A percentile compares a stretch with the other conserved stretches of the same genome.
phyloP scores from a whole-genome alignment of 2,113 vertebrate genomes.

The Rhinichthys klamathensis region DNA sequence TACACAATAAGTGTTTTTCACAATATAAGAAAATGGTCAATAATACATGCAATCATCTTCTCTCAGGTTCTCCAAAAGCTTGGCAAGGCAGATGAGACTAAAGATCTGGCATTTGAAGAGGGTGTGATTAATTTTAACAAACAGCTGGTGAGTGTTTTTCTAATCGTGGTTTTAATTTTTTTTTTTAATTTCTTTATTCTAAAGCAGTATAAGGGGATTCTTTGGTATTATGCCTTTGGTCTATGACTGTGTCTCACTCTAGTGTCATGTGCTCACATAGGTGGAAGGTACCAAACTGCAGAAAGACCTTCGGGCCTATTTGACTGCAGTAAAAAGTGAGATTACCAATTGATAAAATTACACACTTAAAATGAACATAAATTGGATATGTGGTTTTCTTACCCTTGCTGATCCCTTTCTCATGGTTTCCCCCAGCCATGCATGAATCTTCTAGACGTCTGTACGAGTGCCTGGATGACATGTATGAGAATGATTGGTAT shows the following conservation, averaged over 20 bases:
- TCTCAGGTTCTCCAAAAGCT: slow-evolving; percentile 95
- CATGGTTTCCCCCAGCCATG: slow-evolving; percentile 84
- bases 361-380: not conserved
- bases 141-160: slow-evolving; percentile 85
- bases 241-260: not conserved
- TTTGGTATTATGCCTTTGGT: not conserved
- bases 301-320: slow-evolving; percentile 92
- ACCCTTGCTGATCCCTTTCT: not conserved
- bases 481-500: slow-evolving; percentile 94
- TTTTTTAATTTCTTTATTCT: not conserved
- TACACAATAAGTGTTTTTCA: not conserved
- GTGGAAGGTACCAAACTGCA: slow-evolving; percentile 91
- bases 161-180: not conserved
- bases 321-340: slow-evolving; percentile 92
- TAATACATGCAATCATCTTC: slow-evolving; percentile 13
- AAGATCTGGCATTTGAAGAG: slow-evolving; percentile 95
- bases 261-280: slow-evolving; percentile 70
- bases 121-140: slow-evolving; percentile 98
- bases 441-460: slow-evolving; percentile 94
- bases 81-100: slow-evolving; percentile 98
- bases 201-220: not conserved
- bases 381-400: not conserved
- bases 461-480: slow-evolving; percentile 91
- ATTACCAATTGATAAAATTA: not conserved
- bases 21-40: not conserved